These are phyloP conservation scores for Allygus modestus DNA, from an alignment of 2,888 invertebrate genomes.

Conservation along the genomic window DNA sequence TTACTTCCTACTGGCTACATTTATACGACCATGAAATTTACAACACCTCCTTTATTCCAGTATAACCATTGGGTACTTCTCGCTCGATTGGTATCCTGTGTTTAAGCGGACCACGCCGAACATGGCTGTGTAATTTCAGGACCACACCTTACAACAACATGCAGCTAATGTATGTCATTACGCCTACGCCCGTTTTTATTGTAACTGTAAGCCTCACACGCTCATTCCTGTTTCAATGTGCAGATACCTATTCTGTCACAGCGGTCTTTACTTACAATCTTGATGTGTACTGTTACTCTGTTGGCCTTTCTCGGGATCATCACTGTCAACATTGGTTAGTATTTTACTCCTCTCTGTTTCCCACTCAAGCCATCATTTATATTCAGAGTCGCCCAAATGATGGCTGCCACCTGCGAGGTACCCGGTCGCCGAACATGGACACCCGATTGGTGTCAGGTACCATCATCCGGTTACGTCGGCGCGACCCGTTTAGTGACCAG, in stretches of 20 bases:
- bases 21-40: too few relatives aligned
- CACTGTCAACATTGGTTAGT: too few relatives aligned
- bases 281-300: background rate
- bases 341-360: too few relatives aligned
- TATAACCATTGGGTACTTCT: too few relatives aligned
- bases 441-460: constrained; percentile 4
- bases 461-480: constrained; percentile 13
- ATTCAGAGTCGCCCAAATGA: too few relatives aligned
- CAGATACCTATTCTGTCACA: background rate
- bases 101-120: too few relatives aligned
- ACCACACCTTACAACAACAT: background rate
- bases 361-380: too few relatives aligned
- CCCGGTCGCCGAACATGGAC: background rate
- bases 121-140: background rate
- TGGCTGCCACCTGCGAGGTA: too few relatives aligned
- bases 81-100: too few relatives aligned
- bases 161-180: background rate
- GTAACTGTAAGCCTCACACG: background rate
- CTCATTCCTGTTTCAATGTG: background rate
- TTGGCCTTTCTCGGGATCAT: background rate
- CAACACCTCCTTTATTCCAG: too few relatives aligned
- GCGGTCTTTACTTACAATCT: background rate
- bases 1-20: too few relatives aligned
- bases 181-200: background rate
- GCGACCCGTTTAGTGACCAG: constrained; percentile 25